Evolutionary conservation across 1,140 invertebrate species (phyloP).

Genomic region (Atta colombica): DNA sequence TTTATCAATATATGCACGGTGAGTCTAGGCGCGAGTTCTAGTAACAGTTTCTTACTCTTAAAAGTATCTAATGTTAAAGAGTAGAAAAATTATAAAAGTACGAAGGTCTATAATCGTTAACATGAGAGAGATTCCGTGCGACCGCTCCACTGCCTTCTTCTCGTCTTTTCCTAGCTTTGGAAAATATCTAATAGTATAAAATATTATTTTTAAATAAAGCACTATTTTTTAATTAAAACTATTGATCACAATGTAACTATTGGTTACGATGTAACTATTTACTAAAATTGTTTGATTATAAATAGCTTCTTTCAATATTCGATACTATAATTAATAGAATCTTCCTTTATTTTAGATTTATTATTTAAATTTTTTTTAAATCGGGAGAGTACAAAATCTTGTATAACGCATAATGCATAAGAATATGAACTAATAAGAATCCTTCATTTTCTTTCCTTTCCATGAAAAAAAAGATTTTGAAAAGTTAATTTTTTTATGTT

Average conservation of each 20-base stretch:
- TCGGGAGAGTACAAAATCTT: too few species aligned
- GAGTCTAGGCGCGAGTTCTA: constrained; percentile 51
- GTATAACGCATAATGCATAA: too few species aligned
- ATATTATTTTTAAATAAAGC: constrained; percentile 23
- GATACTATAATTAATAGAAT: background rate
- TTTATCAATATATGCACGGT: constrained; percentile 32
- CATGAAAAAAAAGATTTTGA: too few species aligned
- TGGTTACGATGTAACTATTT: background rate
- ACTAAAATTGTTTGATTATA: background rate
- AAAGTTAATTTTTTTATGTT: too few species aligned
- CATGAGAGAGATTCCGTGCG: constrained; percentile 66
- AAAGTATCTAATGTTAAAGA: constrained; percentile 74
- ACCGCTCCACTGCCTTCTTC: constrained; percentile 14
- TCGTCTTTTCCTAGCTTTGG: background rate
- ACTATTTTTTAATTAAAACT: background rate
- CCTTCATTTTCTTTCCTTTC: too few species aligned
- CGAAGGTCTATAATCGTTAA: constrained; percentile 77
- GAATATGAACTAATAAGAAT: too few species aligned
- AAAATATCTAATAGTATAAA: constrained; percentile 32
- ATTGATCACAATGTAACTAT: background rate
- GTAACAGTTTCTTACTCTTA: constrained; percentile 67
- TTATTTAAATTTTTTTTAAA: background rate
- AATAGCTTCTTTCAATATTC: background rate
- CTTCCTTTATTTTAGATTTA: background rate
- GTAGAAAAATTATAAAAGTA: constrained; percentile 84